phyloP scores from a whole-genome alignment of 2,888 invertebrate species.

The Lasioglossum vierecki region DNA sequence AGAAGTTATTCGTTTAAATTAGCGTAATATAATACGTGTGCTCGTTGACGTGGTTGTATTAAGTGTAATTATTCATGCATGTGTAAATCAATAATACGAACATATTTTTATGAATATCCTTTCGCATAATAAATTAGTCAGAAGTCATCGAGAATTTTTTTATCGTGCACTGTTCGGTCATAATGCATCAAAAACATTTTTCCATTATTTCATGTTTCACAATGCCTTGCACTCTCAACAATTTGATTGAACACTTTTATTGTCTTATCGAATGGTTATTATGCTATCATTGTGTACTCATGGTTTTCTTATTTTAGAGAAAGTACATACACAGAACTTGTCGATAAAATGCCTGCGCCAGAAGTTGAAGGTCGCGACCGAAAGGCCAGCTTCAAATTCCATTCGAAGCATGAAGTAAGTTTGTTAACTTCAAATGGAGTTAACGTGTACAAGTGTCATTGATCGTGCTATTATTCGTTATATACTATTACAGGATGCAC shows the following conservation, averaged over 20 bases:
- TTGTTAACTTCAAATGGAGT: slow-evolving; percentile 6
- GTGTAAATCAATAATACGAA: not conserved
- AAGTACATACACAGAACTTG: not conserved
- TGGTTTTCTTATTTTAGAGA: slow-evolving; percentile 26
- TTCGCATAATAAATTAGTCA: not conserved
- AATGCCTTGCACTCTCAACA: not conserved
- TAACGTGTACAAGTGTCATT: not conserved
- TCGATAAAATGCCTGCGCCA: slow-evolving; percentile 85
- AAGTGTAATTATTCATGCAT: not conserved
- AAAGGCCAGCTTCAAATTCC: slow-evolving; percentile 91
- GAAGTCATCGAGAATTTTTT: not conserved
- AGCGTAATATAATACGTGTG: not conserved
- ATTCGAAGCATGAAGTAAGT: slow-evolving; percentile 91
- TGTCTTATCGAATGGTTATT: not conserved
- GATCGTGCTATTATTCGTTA: not conserved
- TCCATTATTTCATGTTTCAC: too few species aligned
- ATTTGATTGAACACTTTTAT: not conserved
- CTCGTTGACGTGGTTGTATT: not conserved
- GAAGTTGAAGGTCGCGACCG: slow-evolving; percentile 86
- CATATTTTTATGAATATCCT: not conserved
- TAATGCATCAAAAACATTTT: not conserved
- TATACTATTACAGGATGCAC: slow-evolving; percentile 88
- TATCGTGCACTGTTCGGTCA: not conserved
- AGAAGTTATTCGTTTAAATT: slow-evolving; percentile 41
- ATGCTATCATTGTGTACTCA: not conserved